Base-by-base conservation (phyloP, 1,140 invertebrate species). In the Scaptomyza pallida region DNA sequence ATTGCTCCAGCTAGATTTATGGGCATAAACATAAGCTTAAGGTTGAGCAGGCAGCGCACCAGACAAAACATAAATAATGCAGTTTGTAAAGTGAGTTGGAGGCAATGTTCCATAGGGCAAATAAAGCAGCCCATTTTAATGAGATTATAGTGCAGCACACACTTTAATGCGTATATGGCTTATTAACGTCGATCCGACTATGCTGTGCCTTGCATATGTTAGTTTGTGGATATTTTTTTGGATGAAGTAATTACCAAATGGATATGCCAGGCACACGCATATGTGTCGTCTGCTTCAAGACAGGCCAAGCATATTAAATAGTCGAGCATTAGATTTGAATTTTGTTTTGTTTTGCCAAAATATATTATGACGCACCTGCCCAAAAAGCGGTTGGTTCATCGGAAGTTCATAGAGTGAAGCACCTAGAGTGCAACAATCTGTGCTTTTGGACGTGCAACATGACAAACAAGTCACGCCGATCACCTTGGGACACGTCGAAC, bases 401-500 rank as follows among this genome's bases (percentile, higher is more conserved):
- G 26, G 17, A 54, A 35, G 19, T 63, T 30, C 19, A 16, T 5
- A 16, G 16, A 19, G 35, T n/a, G 30, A 41, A 51, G 15, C 15
- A 19, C 47, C 37, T 17, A 21, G 10, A 57, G 40, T 57, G 40
- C 55, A 57, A 30, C 15, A 12, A 26, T 41, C 52, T 43, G 19
- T n/a, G 19, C 3, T 43, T 13, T 19, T 4, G 41, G 19, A 9
- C n/a, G 15, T 55, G 12, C 40, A 60, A 35, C 41, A 52, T 45
- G 2, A 23, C 13, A 15, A 21, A 51, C 33, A 72, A 21, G 52
- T 75, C 72, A 68, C 57, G 47, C 37, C 15, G 35, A 15, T 55
- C 40, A 54, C 78, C 79, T 82, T 82, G 78, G 70, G 43, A 43
- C 8, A 60, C 21, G n/a, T n/a, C n/a, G 56, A 57, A 67, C 56